phyloP scores from a whole-genome alignment of 2,113 vertebrate genomes.

The Hemiprocne comata region DNA sequence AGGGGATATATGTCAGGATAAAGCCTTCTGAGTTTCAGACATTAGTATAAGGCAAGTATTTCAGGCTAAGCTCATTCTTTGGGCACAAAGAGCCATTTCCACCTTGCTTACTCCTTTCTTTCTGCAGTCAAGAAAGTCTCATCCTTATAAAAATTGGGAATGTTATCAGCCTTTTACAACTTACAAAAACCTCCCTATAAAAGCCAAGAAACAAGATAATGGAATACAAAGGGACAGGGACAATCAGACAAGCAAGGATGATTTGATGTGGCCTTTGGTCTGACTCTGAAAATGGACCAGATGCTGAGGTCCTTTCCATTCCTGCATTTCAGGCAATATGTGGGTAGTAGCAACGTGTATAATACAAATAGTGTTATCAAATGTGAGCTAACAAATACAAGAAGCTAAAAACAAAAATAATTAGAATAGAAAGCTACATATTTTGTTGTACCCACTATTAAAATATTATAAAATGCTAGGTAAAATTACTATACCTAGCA shows the following conservation, averaged over 20 bases:
- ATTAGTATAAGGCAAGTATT: background rate
- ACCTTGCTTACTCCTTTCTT: background rate
- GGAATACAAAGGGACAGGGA: background rate
- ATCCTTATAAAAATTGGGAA: background rate
- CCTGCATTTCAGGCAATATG: background rate
- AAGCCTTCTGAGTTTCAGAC: background rate
- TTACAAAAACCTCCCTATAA: background rate
- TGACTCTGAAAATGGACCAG: background rate
- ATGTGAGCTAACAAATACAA: background rate
- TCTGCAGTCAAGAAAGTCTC: background rate
- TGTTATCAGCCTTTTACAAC: background rate
- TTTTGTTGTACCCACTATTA: background rate
- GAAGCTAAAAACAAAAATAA: background rate
- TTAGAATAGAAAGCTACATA: background rate
- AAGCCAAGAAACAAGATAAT: background rate
- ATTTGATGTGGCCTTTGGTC: background rate
- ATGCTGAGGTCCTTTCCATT: background rate
- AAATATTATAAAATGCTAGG: background rate
- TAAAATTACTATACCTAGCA: background rate
- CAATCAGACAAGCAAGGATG: background rate
- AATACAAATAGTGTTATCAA: background rate
- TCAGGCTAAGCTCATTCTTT: background rate
- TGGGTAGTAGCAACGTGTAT: background rate
- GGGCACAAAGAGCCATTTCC: background rate
- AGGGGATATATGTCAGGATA: background rate